A percentile compares a stretch with the other conserved stretches of the same genome.
Evolutionary conservation across 2,797 vertebrate genomes (phyloP).

Genomic region (Semaprochilodus insignis): DNA sequence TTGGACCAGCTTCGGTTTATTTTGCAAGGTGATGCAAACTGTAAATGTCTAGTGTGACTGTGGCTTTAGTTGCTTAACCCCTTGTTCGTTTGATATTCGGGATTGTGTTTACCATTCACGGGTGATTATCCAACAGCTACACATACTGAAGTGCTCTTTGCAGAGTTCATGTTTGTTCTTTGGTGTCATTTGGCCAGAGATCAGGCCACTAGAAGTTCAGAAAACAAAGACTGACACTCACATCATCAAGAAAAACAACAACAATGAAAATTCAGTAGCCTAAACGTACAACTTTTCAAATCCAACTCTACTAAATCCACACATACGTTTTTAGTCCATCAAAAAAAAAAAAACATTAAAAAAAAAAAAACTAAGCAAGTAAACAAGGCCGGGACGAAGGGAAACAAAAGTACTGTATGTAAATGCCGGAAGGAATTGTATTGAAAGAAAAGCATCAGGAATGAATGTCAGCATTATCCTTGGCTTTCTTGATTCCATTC

Average conservation of each 20-base stretch:
- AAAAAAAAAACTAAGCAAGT: neutral
- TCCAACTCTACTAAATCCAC: neutral
- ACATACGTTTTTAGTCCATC: neutral
- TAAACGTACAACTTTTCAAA: constrained; percentile 9
- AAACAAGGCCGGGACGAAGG: neutral
- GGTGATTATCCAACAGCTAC: neutral
- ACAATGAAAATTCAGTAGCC: neutral
- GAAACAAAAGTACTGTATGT: neutral
- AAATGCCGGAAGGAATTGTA: neutral
- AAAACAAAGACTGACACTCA: neutral
- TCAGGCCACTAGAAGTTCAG: constrained; percentile 1
- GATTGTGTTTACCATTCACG: neutral
- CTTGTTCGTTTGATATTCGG: neutral
- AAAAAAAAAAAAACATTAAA: neutral
- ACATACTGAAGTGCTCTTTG: neutral
- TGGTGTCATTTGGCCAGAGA: neutral
- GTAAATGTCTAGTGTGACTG: too few species aligned
- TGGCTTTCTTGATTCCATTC: neutral
- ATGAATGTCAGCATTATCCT: neutral
- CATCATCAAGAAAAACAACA: neutral
- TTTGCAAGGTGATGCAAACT: too few species aligned
- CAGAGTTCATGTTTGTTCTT: neutral
- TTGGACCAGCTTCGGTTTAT: too few species aligned
- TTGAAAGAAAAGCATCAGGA: neutral
- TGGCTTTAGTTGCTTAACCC: neutral